These are phyloP conservation scores for Nysson spinosus DNA, from an alignment of 2,888 invertebrate species.

Conservation along the genomic window DNA sequence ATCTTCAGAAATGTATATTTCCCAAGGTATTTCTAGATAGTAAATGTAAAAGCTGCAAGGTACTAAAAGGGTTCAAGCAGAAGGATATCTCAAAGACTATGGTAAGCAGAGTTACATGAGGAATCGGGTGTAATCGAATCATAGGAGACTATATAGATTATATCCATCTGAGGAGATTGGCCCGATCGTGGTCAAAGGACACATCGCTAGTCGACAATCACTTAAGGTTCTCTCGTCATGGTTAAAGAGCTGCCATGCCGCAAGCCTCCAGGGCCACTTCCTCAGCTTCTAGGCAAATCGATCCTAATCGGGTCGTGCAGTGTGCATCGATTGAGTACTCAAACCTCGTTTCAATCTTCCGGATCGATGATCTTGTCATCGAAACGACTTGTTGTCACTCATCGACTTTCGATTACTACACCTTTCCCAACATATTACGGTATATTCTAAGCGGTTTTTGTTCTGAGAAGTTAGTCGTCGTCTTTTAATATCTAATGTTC, in stretches of 20 bases:
- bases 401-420: constrained; percentile 11
- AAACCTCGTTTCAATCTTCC: constrained; percentile 31
- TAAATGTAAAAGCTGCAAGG: too few species aligned
- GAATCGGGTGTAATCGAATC: constrained; percentile 65
- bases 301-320: constrained; percentile 24
- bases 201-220: constrained; percentile 48
- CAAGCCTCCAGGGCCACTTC: constrained; percentile 37
- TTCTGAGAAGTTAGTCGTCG: too few species aligned
- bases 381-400: constrained; percentile 34
- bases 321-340: neutral
- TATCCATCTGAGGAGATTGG: constrained; percentile 51
- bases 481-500: neutral
- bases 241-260: constrained; percentile 29
- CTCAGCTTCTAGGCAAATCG: constrained; percentile 39
- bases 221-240: constrained; percentile 43
- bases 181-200: constrained; percentile 49
- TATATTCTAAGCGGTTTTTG: too few species aligned
- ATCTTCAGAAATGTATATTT: too few species aligned
- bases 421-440: neutral
- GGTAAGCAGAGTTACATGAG: constrained; percentile 39
- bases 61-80: too few species aligned
- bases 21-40: too few species aligned
- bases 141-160: constrained; percentile 55
- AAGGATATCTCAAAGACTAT: constrained; percentile 38
- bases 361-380: constrained; percentile 20